Percentiles rank a stretch among this genome's conserved stretches.
phyloP scores from a whole-genome alignment of 2,113 vertebrate genomes.

The Ceratotherium simum region DNA sequence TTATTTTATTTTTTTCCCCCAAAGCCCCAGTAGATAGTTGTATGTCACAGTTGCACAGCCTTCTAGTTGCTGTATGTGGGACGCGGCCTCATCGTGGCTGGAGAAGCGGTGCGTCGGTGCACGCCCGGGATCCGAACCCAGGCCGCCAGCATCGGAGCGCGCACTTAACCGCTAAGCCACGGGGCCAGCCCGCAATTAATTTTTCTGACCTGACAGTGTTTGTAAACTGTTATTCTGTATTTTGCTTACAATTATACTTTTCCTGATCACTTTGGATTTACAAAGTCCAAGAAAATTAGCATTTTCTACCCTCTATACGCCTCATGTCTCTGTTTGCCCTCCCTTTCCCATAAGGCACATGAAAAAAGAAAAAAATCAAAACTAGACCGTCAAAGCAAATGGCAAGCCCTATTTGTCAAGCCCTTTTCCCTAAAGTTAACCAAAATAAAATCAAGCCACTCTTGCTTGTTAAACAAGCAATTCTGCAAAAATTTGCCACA shows the following conservation, averaged over 20 bases:
- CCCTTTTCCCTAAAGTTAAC: not conserved
- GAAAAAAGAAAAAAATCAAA: not conserved
- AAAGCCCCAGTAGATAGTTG: too few species aligned
- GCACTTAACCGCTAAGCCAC: too few species aligned
- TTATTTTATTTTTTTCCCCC: too few species aligned
- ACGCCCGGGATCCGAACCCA: too few species aligned
- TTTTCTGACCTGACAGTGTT: not conserved
- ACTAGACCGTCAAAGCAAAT: not conserved
- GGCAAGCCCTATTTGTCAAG: not conserved
- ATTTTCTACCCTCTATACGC: not conserved
- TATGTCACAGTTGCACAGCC: too few species aligned
- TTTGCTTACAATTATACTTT: constrained; percentile 11
- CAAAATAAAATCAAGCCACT: constrained; percentile 1
- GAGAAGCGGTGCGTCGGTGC: too few species aligned
- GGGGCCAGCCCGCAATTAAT: too few species aligned
- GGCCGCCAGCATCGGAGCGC: too few species aligned
- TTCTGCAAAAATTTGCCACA: not conserved
- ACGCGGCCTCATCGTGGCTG: too few species aligned
- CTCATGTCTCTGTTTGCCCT: not conserved
- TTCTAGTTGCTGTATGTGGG: too few species aligned
- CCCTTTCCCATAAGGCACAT: not conserved
- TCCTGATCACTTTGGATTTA: not conserved
- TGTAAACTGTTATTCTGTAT: constrained; percentile 1
- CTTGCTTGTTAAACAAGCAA: not conserved
- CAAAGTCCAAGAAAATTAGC: not conserved